Evolutionary conservation across 2,888 invertebrate species (phyloP).

Genomic region (Andrena flavipes): DNA sequence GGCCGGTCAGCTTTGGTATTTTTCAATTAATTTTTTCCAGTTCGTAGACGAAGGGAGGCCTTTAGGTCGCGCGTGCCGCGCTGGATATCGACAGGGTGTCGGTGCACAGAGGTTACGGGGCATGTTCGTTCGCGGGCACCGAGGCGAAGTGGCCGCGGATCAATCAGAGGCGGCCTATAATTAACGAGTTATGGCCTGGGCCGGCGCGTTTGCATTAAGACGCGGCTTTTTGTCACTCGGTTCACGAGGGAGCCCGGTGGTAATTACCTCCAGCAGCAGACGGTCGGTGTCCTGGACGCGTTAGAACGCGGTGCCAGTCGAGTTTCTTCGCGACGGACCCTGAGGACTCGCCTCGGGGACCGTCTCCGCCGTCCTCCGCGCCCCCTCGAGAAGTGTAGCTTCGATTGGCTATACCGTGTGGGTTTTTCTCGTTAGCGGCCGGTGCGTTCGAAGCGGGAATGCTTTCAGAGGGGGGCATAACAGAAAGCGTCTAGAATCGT

Average conservation of each 20-base stretch:
- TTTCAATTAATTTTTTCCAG: constrained; percentile 82
- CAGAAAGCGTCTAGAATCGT: constrained; percentile 80
- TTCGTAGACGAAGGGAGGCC: not conserved
- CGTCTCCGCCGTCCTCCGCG: constrained; percentile 58
- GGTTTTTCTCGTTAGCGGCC: constrained; percentile 80
- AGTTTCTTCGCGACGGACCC: constrained; percentile 62
- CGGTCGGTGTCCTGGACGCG: constrained; percentile 67
- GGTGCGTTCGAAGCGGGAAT: constrained; percentile 54
- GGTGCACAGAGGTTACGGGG: constrained; percentile 63
- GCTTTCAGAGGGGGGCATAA: constrained; percentile 69
- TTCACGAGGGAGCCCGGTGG: constrained; percentile 63
- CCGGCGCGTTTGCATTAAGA: constrained; percentile 83
- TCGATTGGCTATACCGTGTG: constrained; percentile 82
- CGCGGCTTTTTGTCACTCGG: constrained; percentile 84
- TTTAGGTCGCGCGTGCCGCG: constrained; percentile 77
- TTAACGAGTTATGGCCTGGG: constrained; percentile 83
- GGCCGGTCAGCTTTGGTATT: constrained; percentile 69
- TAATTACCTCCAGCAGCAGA: constrained; percentile 79
- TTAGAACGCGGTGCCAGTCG: constrained; percentile 39
- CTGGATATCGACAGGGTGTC: constrained; percentile 80
- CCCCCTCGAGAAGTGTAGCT: constrained; percentile 64
- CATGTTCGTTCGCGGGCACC: constrained; percentile 52
- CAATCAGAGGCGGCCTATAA: constrained; percentile 84
- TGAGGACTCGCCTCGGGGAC: constrained; percentile 57
- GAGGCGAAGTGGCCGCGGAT: constrained; percentile 79